phyloP scores from a whole-genome alignment of 2,888 invertebrate species.

The Chrysolina americana region DNA sequence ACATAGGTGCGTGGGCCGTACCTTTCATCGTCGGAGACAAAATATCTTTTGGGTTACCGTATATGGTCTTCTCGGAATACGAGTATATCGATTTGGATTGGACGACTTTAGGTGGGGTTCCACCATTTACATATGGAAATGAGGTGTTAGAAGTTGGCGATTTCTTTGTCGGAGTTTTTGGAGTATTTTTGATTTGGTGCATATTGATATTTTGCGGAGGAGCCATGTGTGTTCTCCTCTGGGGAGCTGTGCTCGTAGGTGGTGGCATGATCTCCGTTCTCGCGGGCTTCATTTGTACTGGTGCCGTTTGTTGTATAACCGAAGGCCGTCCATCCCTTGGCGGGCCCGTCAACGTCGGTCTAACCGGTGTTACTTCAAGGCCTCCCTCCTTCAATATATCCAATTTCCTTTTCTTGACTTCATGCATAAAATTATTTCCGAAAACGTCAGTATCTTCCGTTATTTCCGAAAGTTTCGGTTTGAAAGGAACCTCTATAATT shows the following conservation, averaged over 20 bases:
- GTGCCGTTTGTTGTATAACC: conserved; percentile 62
- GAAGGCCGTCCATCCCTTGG: conserved; percentile 62
- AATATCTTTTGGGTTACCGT: conserved; percentile 82
- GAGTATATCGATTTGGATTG: conserved; percentile 79
- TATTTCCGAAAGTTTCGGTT: conserved; percentile 76
- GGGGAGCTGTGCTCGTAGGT: conserved; percentile 55
- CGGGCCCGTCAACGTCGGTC: conserved; percentile 52
- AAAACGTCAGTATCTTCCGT: conserved; percentile 68
- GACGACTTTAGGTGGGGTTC: conserved; percentile 73
- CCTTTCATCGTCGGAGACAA: conserved; percentile 72
- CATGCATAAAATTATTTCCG: conserved; percentile 55
- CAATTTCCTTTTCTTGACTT: conserved; percentile 78
- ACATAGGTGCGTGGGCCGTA: conserved; percentile 68
- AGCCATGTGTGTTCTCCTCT: conserved; percentile 69
- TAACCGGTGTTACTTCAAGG: conserved; percentile 81
- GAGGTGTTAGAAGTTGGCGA: not conserved
- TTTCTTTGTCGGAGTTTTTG: conserved; percentile 48
- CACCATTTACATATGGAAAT: conserved; percentile 53
- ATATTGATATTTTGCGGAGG: conserved; percentile 66
- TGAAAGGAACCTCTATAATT: conserved; percentile 70
- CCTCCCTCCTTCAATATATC: conserved; percentile 84
- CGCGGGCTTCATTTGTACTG: conserved; percentile 45
- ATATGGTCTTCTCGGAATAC: conserved; percentile 76
- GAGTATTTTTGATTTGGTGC: conserved; percentile 47
- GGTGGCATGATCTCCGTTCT: conserved; percentile 61